Evolutionary conservation across 1,140 invertebrate species (phyloP).

Genomic region (Drosophila nigrodunni): DNA sequence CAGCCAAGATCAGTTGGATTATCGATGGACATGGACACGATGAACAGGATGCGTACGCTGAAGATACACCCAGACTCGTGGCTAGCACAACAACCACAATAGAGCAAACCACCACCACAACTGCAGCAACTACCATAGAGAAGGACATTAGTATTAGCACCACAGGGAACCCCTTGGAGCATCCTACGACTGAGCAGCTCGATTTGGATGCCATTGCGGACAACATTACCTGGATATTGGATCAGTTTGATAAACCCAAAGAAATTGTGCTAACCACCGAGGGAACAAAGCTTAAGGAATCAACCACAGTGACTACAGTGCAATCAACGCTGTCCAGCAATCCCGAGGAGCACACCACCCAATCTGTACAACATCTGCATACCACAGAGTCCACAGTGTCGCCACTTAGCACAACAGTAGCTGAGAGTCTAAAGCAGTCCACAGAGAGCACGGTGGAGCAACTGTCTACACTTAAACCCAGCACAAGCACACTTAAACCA

Average conservation of each 20-base stretch:
- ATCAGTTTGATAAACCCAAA: constrained; percentile 65
- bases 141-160: neutral
- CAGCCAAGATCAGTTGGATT: constrained; percentile 71
- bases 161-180: neutral
- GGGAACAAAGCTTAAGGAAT: constrained; percentile 8
- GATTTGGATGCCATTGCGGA: constrained; percentile 43
- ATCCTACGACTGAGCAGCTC: constrained; percentile 1
- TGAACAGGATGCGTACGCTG: constrained; percentile 51
- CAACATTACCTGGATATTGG: constrained; percentile 60
- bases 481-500: neutral
- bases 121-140: neutral
- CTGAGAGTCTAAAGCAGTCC: neutral
- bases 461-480: neutral
- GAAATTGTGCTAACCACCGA: constrained; percentile 63
- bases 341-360: neutral
- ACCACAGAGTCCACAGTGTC: neutral
- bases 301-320: constrained; percentile 12
- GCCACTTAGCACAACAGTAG: neutral
- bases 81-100: constrained; percentile 24
- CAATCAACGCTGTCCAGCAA: neutral
- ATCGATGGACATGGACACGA: constrained; percentile 71
- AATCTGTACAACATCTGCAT: neutral
- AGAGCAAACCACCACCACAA: neutral
- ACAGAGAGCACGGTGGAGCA: neutral
- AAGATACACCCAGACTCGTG: constrained; percentile 42